These are phyloP conservation scores for Matsumyia berberina DNA, from an alignment of 2,888 invertebrate genomes.

Conservation along the genomic window DNA sequence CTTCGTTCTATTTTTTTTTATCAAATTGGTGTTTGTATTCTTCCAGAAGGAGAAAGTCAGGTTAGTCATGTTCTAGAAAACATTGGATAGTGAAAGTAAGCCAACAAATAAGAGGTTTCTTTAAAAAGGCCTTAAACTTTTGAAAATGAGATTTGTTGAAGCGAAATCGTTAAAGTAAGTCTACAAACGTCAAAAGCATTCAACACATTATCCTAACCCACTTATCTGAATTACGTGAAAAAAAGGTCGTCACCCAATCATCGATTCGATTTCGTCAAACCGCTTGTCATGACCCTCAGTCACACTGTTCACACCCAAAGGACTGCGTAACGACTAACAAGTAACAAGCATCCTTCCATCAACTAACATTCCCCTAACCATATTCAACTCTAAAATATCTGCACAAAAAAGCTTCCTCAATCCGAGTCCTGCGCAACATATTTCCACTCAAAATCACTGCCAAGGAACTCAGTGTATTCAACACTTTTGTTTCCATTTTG, in stretches of 20 bases:
- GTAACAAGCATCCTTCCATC: constrained; percentile 7
- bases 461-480: constrained; percentile 38
- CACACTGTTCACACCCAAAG: background rate
- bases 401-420: constrained; percentile 62
- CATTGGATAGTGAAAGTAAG: too few species aligned
- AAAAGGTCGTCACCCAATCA: background rate
- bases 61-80: too few species aligned
- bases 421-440: constrained; percentile 37
- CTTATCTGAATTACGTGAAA: background rate
- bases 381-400: constrained; percentile 51
- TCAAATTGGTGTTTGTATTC: too few species aligned
- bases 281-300: too few species aligned
- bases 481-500: constrained; percentile 70
- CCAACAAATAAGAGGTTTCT: too few species aligned
- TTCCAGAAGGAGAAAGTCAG: too few species aligned
- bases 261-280: background rate
- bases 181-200: too few species aligned
- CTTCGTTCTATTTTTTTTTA: too few species aligned
- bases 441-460: constrained; percentile 62
- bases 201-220: too few species aligned
- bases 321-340: constrained; percentile 4
- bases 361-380: constrained; percentile 6
- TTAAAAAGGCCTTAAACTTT: too few species aligned
- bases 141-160: too few species aligned
- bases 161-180: too few species aligned